Base-by-base conservation (phyloP, 2,113 vertebrate genomes). In the Cochlearius cochlearius region DNA sequence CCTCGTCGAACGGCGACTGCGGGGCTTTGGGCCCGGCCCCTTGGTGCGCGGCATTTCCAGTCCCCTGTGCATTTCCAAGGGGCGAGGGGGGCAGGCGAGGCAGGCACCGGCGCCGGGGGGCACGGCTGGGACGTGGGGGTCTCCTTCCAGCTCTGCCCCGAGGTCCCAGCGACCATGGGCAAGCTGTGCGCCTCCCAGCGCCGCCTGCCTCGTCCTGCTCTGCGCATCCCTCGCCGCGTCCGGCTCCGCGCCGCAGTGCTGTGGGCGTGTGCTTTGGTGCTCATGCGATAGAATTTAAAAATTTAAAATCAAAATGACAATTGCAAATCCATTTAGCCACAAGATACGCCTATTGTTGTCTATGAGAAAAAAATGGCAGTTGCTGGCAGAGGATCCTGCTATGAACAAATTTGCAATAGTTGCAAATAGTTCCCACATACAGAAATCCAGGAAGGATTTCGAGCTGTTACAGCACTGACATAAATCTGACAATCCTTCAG, bases 141-240 rank as follows among this genome's bases (percentile, higher is more conserved):
- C 38, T 56, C 59, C 49, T 21, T 56, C 67, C 58, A n/a, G n/a
- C 52, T 52, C 43, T 59, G 43, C 38, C 19, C 34, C 1, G 4
- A 13, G 39, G 49, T 8, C 14, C 27, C 4, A 0, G 58, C 0
- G 15, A 9, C 49, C 23, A 2, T 1, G 12, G 39, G 49, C 27
- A n/a, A 41, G 53, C 73, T 43, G 32, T 2, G 38, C 3, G 2
- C 36, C 32, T 4, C 16, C 23, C 34, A 4, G 52, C 12, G 2
- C 58, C 1, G 2, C 0, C 2, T 0, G 2, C 71, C 36, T 39
- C 6, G 2, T 23, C 64, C 63, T 45, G 45, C 47, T 43, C 47
- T 21, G 21, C 1, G 0, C 2, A 0, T 18, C 34, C 62, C 55
- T 39, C 4, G 1, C 43, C 0, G 1, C 0, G 3, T 18, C 76